Conservation (phyloP, 2,888 invertebrate genomes). For the Lydus trimaculatus region DNA sequence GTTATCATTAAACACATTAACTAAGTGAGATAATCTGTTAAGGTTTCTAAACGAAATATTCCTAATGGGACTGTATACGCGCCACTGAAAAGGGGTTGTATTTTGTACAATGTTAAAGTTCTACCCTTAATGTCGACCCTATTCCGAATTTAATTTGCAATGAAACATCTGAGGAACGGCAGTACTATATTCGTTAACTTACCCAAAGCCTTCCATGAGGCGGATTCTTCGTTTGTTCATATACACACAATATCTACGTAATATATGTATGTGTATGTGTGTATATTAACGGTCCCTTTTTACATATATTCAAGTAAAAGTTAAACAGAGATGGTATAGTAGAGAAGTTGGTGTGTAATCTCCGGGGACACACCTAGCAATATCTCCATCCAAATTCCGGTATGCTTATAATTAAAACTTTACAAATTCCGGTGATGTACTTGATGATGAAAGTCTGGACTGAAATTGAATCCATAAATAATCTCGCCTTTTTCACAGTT, state of each 20-base stretch:
- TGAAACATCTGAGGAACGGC: slow-evolving; percentile 46
- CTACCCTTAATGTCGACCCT: slow-evolving; percentile 20
- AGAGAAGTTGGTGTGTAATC: slow-evolving; percentile 13
- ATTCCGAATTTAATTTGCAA: slow-evolving; percentile 39
- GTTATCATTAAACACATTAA: neutral
- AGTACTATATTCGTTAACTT: slow-evolving; percentile 42
- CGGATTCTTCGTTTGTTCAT: slow-evolving; percentile 41
- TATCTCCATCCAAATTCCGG: slow-evolving; percentile 40
- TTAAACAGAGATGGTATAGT: slow-evolving; percentile 21
- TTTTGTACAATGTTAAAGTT: slow-evolving; percentile 8
- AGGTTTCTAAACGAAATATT: slow-evolving; percentile 4
- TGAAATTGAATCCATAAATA: slow-evolving; percentile 57
- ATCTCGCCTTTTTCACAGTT: slow-evolving; percentile 30
- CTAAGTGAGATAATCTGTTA: slow-evolving; percentile 1
- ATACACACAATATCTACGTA: too few relatives aligned
- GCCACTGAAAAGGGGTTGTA: neutral
- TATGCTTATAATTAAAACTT: slow-evolving; percentile 49
- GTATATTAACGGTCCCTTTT: slow-evolving; percentile 14
- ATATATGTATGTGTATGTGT: slow-evolving; percentile 18
- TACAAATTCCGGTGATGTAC: slow-evolving; percentile 45
- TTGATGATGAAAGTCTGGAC: slow-evolving; percentile 46
- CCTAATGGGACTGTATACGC: neutral
- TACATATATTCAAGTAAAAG: slow-evolving; percentile 19
- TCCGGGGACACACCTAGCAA: slow-evolving; percentile 34
- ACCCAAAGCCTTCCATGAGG: slow-evolving; percentile 32